Base-by-base conservation (phyloP, 2,797 vertebrate genomes). In the Onychomys torridus region DNA sequence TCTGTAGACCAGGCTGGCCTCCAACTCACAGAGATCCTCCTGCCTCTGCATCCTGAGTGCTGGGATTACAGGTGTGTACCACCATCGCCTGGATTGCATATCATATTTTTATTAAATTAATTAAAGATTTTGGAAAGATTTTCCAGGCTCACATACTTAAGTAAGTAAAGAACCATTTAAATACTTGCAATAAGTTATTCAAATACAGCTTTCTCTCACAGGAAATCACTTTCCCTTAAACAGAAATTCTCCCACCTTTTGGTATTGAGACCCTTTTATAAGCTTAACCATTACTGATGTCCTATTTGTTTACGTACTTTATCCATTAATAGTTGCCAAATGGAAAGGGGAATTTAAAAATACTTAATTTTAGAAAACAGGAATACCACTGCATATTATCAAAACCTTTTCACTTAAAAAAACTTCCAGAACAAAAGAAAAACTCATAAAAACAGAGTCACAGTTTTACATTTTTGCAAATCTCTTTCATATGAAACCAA, bases 91-190 rank as follows among this genome's bases (percentile, higher is more conserved):
- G n/a, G n/a, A n/a, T n/a, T n/a, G n/a, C n/a, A n/a, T n/a, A n/a
- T n/a, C 27, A 16, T 79, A 43, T 55, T 83, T 82, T 52, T 95
- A 61, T 82, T 84, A 89, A 16, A 27, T 19, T 92, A 81, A 81
- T 90, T 32, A 90, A 91, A 49, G 55, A 65, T 29, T 85, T 82
- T 37, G 83, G 7, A 73, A 81, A 78, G 9, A 23, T 90, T 63
- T 85, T 61, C 23, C 17, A 88, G 43, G 63, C 40, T 32, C n/a
- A 82, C 16, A 87, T 71, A 75, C 27, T 92, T 96, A 89, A 79
- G 27, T 61, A 90, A 88, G 37, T 32, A 96, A 93, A 91, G 4
- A 52, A 89, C 85, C 37, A 57, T 12, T 94, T 49, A 93, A 75
- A 61, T 73, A 49, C 46, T n/a, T 87, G 19, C 37, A 88, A 78